Evolutionary conservation across 2,797 vertebrate genomes (phyloP).

Genomic region (Rousettus madagascariensis): DNA sequence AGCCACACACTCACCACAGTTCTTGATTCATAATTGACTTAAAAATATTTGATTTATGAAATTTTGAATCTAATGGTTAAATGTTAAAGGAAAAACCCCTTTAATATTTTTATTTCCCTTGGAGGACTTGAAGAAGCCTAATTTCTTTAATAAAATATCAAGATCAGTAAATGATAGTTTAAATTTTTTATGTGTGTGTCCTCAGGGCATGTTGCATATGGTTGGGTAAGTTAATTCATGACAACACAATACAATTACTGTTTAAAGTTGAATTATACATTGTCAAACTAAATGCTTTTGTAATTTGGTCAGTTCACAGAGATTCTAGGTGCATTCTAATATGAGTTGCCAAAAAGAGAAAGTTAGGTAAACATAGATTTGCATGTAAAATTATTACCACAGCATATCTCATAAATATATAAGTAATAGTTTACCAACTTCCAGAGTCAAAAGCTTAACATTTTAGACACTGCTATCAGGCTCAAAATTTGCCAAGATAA

Average conservation of each 20-base stretch:
- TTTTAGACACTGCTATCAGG: background rate
- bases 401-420: slow-evolving; percentile 21
- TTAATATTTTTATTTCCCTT: slow-evolving; percentile 39
- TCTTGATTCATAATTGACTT: background rate
- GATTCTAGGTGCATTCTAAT: background rate
- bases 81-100: slow-evolving; percentile 30
- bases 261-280: slow-evolving; percentile 35
- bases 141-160: slow-evolving; percentile 47
- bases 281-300: background rate
- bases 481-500: slow-evolving; percentile 1
- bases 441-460: background rate
- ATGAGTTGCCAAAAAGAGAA: background rate
- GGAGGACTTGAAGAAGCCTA: background rate
- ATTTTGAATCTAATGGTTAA: background rate
- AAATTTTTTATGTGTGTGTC: background rate
- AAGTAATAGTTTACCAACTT: background rate
- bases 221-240: slow-evolving; percentile 34
- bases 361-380: slow-evolving; percentile 3
- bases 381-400: slow-evolving; percentile 42
- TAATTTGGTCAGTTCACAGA: background rate
- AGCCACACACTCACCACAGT: background rate
- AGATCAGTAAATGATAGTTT: background rate
- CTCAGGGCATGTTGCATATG: background rate
- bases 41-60: background rate
- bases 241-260: background rate